A percentile compares a stretch with the other conserved stretches of the same genome.
Conservation (phyloP, 2,797 vertebrate species). For the Tapirus indicus region DNA sequence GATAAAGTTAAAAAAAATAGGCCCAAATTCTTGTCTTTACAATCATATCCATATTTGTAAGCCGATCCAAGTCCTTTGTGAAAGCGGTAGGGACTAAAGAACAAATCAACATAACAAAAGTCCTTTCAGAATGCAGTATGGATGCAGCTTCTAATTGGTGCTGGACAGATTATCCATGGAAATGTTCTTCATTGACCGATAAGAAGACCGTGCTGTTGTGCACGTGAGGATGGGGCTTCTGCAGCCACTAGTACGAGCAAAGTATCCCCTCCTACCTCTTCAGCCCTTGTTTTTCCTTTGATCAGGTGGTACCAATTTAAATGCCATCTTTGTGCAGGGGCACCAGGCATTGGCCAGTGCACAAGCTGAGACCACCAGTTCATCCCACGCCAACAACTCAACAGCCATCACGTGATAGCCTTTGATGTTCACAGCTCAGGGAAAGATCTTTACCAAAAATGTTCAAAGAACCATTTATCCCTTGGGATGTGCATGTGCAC, state of each 20-base stretch:
- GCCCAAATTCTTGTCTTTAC: not conserved
- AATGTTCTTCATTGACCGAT: not conserved
- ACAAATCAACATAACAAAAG: not conserved
- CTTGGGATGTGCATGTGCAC: not conserved
- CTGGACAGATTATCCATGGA: not conserved
- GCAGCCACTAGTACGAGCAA: not conserved
- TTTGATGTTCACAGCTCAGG: not conserved
- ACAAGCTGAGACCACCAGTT: not conserved
- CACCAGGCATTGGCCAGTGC: not conserved
- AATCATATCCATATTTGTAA: not conserved
- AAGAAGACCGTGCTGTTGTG: not conserved
- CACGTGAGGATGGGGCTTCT: not conserved
- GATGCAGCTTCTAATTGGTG: not conserved
- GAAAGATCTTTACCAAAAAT: not conserved
- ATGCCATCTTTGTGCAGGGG: not conserved
- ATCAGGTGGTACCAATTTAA: not conserved
- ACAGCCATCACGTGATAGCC: not conserved
- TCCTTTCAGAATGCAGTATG: not conserved
- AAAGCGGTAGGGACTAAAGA: not conserved
- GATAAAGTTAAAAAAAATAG: not conserved
- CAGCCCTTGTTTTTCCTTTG: not conserved
- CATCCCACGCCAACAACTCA: not conserved
- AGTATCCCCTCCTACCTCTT: fast-evolving
- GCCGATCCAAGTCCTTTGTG: not conserved
- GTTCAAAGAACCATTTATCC: not conserved